phyloP scores from a whole-genome alignment of 2,113 vertebrate genomes.

The Labeo catla region DNA sequence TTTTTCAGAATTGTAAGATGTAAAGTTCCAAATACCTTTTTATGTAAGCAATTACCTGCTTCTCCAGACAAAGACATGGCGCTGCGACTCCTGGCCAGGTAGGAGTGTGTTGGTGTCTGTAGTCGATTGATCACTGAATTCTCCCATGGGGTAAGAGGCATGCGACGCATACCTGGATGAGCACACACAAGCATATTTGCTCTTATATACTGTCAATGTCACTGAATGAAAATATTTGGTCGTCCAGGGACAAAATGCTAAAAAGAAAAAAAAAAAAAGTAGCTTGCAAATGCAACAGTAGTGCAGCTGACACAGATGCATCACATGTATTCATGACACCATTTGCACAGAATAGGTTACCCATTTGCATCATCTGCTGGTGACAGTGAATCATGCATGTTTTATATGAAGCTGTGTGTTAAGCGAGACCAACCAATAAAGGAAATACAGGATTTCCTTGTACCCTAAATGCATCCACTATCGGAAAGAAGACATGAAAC shows the following conservation, averaged over 20 bases:
- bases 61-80: constrained; percentile 92
- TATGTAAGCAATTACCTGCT: constrained; percentile 70
- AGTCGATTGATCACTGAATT: constrained; percentile 92
- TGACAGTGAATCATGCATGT: not conserved
- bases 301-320: not conserved
- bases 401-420: not conserved
- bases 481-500: not conserved
- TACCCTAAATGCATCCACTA: not conserved
- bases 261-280: not conserved
- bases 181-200: not conserved
- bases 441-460: not conserved
- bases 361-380: constrained; percentile 3
- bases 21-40: not conserved
- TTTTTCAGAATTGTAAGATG: too few species aligned
- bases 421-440: not conserved
- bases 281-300: not conserved
- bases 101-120: constrained; percentile 95
- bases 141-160: constrained; percentile 93
- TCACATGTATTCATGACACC: not conserved
- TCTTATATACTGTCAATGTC: not conserved
- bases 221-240: constrained; percentile 9
- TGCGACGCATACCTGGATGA: constrained; percentile 81
- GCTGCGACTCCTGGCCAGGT: constrained; percentile 95
- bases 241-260: not conserved
- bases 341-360: not conserved